Evolutionary conservation across 2,113 vertebrate genomes (phyloP).

Genomic region (Vicugna pacos): DNA sequence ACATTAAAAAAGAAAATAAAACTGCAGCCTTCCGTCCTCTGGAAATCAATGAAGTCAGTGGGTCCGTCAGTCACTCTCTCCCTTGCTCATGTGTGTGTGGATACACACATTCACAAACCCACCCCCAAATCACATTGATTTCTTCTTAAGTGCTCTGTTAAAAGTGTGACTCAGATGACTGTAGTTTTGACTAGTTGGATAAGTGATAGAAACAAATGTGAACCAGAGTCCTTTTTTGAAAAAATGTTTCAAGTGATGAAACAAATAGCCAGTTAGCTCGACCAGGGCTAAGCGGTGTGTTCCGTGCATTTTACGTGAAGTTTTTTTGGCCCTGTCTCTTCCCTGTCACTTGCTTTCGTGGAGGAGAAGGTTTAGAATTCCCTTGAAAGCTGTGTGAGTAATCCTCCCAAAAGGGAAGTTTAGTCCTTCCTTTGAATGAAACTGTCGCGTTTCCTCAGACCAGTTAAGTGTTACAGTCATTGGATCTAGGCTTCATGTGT

Average conservation of each 20-base stretch:
- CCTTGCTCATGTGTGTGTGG: background rate
- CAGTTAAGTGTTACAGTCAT: background rate
- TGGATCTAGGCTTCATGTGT: background rate
- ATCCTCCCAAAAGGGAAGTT: background rate
- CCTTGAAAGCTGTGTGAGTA: background rate
- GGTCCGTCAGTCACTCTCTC: background rate
- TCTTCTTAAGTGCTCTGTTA: background rate
- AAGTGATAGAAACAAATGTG: constrained; percentile 36
- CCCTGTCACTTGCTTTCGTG: background rate
- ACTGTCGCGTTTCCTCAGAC: background rate
- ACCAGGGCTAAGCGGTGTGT: background rate
- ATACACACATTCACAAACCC: background rate
- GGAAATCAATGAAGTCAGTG: background rate
- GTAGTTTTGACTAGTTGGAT: background rate
- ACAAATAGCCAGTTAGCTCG: background rate
- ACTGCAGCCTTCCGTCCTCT: background rate
- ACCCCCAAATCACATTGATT: background rate
- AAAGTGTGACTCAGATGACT: background rate
- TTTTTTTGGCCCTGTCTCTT: background rate
- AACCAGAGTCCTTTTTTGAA: background rate
- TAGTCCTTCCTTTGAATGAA: background rate
- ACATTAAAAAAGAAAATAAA: background rate
- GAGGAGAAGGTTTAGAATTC: constrained; percentile 31
- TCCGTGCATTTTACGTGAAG: background rate
- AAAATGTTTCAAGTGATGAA: background rate